phyloP scores from a whole-genome alignment of 2,113 vertebrate genomes.

The Xenotilapia caudafasciata region DNA sequence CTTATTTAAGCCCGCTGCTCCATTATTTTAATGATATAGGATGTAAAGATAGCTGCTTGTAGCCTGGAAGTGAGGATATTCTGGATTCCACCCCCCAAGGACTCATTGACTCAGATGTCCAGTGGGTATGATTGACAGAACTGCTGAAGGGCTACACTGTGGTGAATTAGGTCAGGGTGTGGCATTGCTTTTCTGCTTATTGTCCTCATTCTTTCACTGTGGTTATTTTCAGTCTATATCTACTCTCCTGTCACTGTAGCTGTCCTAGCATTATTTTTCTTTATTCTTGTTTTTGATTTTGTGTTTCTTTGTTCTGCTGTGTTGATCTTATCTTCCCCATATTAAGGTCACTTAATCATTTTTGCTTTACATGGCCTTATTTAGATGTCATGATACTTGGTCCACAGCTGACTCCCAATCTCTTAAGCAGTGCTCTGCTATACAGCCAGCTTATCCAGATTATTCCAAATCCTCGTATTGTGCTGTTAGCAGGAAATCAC shows the following conservation, averaged over 20 bases:
- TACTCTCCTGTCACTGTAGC: background rate
- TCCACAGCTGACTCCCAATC: slow-evolving; percentile 21
- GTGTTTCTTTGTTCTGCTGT: background rate
- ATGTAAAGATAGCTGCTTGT: background rate
- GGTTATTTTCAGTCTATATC: slow-evolving; percentile 3
- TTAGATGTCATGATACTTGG: slow-evolving; percentile 26
- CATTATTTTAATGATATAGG: background rate
- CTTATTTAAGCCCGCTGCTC: background rate
- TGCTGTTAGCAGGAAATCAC: slow-evolving; percentile 38
- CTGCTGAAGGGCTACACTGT: slow-evolving; percentile 35
- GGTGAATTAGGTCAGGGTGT: slow-evolving; percentile 60
- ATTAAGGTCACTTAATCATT: slow-evolving; percentile 44
- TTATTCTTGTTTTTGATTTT: background rate
- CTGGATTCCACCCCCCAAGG: slow-evolving; percentile 13
- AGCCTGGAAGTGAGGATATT: background rate
- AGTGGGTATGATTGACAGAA: slow-evolving; percentile 53
- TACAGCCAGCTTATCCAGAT: slow-evolving; percentile 52
- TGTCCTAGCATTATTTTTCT: background rate
- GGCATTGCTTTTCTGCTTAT: slow-evolving; percentile 42
- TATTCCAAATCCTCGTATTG: slow-evolving; percentile 44
- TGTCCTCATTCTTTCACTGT: slow-evolving; percentile 67
- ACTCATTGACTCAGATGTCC: slow-evolving; percentile 35
- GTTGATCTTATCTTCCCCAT: background rate
- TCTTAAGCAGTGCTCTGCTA: slow-evolving; percentile 39
- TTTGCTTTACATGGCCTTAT: slow-evolving; percentile 4